A percentile compares a stretch with the other conserved stretches of the same genome.
phyloP scores from a whole-genome alignment of 92 coral and sea anemone species.

The Virgularia gustaviana region DNA sequence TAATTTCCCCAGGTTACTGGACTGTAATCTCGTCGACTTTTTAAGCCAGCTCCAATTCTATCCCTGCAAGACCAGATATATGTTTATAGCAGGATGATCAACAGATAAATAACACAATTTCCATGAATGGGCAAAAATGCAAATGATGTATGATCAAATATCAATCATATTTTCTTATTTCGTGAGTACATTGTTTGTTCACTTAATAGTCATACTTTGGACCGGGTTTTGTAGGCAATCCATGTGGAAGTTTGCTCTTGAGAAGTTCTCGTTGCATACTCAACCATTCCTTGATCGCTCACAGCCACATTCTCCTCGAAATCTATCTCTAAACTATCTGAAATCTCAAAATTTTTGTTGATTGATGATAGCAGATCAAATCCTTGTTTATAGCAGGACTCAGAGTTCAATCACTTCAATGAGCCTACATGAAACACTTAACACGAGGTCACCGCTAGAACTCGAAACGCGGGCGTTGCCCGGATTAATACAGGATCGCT shows the following conservation, averaged over 20 bases:
- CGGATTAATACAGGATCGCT: too few relatives aligned
- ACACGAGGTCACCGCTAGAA: not conserved
- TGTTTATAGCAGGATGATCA: not conserved
- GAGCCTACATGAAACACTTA: not conserved
- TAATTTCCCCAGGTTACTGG: constrained; percentile 82
- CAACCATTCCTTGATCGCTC: not conserved
- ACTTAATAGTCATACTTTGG: constrained; percentile 11
- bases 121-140: not conserved
- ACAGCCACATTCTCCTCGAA: not conserved
- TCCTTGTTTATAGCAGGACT: too few relatives aligned
- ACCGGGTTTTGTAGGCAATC: not conserved
- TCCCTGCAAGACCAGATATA: not conserved
- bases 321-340: too few relatives aligned
- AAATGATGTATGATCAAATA: too few relatives aligned
- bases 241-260: constrained; percentile 45
- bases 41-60: not conserved
- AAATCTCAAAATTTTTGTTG: too few relatives aligned
- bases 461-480: too few relatives aligned
- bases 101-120: not conserved
- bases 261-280: constrained; percentile 61
- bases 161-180: not conserved
- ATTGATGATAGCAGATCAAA: too few relatives aligned
- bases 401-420: too few relatives aligned
- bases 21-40: constrained; percentile 69
- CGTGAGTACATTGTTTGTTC: too few relatives aligned